Evolutionary conservation across 2,888 invertebrate species (phyloP), one percentile per base, ranked within the genome.

Genomic region (Euproctis similis): DNA sequence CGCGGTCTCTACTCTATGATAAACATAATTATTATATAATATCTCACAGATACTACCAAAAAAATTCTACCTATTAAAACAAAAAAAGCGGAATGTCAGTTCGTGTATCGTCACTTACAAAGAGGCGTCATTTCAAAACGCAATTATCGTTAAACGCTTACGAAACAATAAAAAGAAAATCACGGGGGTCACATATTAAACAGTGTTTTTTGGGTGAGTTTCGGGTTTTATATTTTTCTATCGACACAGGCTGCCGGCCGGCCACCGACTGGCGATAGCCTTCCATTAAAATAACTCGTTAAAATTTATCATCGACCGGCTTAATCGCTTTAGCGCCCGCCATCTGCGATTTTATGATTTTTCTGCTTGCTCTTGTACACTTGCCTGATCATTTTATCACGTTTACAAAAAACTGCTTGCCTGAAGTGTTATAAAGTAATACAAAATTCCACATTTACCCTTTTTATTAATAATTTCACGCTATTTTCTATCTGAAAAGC

Each of bases 251-350:
- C 75, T 72, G 77, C 73, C 61, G 70, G 70, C 67, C 64, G 66
- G 77, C 81, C 81, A 71, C 80, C 76, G 77, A 78, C 75, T 78
- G n/a, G 75, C 72, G 81, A 84, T 84, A 77, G 78, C 78, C 73
- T 73, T n/a, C 81, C 82, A 80, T 84, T 84, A 82, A 84, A 82
- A 84, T 84, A 81, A 81, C 82, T 84, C 82, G 82, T 84, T 84
- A 84, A 84, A 84, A 84, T 84, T 82, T 84, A 84, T 84, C 82
- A 82, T 84, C 82, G 78, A 75, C 74, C 80, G 77, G 82, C 76
- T 82, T 82, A 84, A 82, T 84, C 80, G 82, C 73, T 82, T 82
- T 82, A 82, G 74, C 80, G 71, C 78, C n/a, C 77, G 80, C 75
- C 81, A 84, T 84, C 84, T 84, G 82, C 80, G 77, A 68, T 82